phyloP scores from a whole-genome alignment of 2,888 invertebrate genomes.

The Cosmia trapezina region DNA sequence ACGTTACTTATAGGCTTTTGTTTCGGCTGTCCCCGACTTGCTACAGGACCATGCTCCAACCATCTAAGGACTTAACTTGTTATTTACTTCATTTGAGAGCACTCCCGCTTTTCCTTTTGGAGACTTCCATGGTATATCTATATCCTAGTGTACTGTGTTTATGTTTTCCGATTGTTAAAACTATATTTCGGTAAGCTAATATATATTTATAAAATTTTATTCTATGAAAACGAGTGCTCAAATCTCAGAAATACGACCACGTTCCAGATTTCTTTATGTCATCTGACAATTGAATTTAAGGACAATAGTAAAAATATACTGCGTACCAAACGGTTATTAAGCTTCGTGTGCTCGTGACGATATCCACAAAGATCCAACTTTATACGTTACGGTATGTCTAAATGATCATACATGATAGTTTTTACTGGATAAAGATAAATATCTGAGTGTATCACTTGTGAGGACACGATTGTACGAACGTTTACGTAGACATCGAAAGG shows the following conservation, averaged over 20 bases:
- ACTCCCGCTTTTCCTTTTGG: constrained; percentile 51
- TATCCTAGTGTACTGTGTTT: constrained; percentile 42
- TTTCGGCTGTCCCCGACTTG: constrained; percentile 72
- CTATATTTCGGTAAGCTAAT: background rate
- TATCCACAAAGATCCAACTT: constrained; percentile 54
- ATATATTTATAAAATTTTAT: background rate
- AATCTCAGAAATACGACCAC: background rate
- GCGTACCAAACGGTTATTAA: constrained; percentile 44
- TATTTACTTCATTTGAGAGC: constrained; percentile 70
- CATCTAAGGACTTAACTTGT: constrained; percentile 74
- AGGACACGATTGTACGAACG: constrained; percentile 15
- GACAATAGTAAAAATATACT: constrained; percentile 58
- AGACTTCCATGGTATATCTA: constrained; percentile 34
- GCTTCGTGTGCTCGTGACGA: constrained; percentile 31
- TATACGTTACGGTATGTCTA: constrained; percentile 40
- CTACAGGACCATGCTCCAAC: constrained; percentile 57
- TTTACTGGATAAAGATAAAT: constrained; percentile 57
- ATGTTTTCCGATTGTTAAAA: constrained; percentile 6
- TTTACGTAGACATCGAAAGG: constrained; percentile 29
- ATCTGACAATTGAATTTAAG: constrained; percentile 47
- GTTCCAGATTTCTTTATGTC: constrained; percentile 25
- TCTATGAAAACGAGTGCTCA: background rate
- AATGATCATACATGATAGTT: constrained; percentile 40
- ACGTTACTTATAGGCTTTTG: constrained; percentile 71
- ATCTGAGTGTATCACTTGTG: constrained; percentile 39